phyloP scores from a whole-genome alignment of 2,797 vertebrate genomes.

The Pantherophis vulpinus region DNA sequence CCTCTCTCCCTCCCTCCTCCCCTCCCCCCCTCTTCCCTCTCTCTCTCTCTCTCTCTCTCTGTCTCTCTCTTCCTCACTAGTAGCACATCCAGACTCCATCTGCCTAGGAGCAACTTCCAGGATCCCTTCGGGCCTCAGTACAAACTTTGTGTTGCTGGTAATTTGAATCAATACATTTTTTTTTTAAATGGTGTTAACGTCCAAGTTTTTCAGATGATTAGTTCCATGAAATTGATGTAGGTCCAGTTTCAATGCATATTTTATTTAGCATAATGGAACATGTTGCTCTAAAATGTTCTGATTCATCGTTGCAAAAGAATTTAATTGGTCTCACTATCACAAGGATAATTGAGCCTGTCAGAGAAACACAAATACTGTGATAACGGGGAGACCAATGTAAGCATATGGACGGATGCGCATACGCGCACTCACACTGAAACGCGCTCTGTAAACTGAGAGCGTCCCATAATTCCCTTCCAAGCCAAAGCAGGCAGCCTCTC shows the following conservation, averaged over 20 bases:
- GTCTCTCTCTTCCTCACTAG: no score
- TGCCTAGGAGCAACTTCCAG: not conserved
- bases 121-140: not conserved
- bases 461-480: not conserved
- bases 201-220: not conserved
- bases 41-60: no score
- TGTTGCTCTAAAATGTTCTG: not conserved
- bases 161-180: not conserved
- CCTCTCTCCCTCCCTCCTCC: not conserved
- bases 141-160: not conserved
- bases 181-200: not conserved
- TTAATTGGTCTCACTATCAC: not conserved
- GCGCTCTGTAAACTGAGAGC: not conserved
- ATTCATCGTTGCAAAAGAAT: not conserved
- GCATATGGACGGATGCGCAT: not conserved
- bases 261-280: conserved; percentile 5
- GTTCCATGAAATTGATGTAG: not conserved
- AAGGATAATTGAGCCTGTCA: not conserved
- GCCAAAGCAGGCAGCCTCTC: not conserved
- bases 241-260: not conserved
- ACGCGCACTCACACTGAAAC: not conserved
- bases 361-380: not conserved
- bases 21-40: accelerated
- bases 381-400: not conserved
- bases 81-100: not conserved